Evolutionary conservation across 2,113 vertebrate genomes (phyloP), one percentile per base, ranked within the genome.

Genomic region (Steatornis caripensis): DNA sequence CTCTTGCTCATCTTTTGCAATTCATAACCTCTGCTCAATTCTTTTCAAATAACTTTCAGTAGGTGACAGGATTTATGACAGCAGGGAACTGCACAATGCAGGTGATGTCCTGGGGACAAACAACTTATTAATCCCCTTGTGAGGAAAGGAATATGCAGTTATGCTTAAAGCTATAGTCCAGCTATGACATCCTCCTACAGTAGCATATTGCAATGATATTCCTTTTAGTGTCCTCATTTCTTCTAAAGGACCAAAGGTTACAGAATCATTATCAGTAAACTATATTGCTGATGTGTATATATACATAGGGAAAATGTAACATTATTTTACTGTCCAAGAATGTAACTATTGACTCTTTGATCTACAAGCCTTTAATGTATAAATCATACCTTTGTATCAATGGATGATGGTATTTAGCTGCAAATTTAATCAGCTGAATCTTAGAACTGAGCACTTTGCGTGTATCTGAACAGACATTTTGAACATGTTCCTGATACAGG

Each of bases 401-500:
- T 8, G 0, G 0, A 17, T 43, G 22, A 22, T 13, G 16, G 4
- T 3, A 26, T 34, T 75, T 48, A 92, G 29, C 27, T 27, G 45
- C 49, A 87, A 37, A 54, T 45, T 34, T 21, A 43, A 48, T 11
- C n/a, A n/a, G 12, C 34, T 76, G 53, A 53, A 14, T 45, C 53
- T n/a, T 19, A 30, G 51, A 49, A 72, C 27, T 0, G 0, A 86
- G 39, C 7, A 3, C 53, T 66, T 37, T 41, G 39, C 26, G 2
- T 1, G 10, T 24, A 36, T 54, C 62, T 91, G 69, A 96, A 3
- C 6, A 43, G 70, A 5, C 53, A 21, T 57, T 49, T 36, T 49
- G 7, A 17, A 18, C 29, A 0, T 88, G 51, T 84, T 79, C 60
- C 83, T 4, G 9, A 9, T 16, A 3, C 93, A 99, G 99, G 98